phyloP scores from a whole-genome alignment of 2,888 invertebrate genomes.

The Dermolepida albohirtum region DNA sequence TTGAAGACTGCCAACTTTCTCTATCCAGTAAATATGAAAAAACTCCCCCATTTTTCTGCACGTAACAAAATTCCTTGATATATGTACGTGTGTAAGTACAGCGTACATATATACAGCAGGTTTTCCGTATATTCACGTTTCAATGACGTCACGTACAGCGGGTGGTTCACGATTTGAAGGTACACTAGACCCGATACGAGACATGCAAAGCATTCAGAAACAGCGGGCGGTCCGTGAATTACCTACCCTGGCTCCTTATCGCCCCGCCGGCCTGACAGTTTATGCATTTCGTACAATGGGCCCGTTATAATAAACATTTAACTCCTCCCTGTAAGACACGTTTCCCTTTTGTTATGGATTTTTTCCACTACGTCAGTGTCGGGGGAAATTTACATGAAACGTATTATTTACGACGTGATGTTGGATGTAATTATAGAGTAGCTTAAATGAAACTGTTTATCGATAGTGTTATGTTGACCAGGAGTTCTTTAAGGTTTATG shows the following conservation, averaged over 20 bases:
- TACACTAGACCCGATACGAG: constrained; percentile 28
- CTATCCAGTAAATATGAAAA: too few species aligned
- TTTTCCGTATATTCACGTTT: too few species aligned
- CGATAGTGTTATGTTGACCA: too few species aligned
- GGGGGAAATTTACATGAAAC: neutral
- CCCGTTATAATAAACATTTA: constrained; percentile 28
- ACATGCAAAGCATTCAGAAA: constrained; percentile 36
- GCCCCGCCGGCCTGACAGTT: constrained; percentile 22
- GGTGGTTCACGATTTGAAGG: constrained; percentile 18
- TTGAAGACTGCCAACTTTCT: too few species aligned
- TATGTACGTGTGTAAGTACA: too few species aligned
- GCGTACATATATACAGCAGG: too few species aligned
- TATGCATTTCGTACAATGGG: constrained; percentile 21
- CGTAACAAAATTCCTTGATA: too few species aligned
- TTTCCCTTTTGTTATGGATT: constrained; percentile 16
- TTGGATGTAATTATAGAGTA: constrained; percentile 1
- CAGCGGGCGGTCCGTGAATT: constrained; percentile 33
- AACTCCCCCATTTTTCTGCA: too few species aligned
- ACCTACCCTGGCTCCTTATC: constrained; percentile 29
- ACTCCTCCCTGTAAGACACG: constrained; percentile 17
- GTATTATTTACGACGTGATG: constrained; percentile 12
- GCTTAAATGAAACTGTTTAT: neutral
- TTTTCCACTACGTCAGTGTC: constrained; percentile 1
- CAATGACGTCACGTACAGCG: constrained; percentile 37
- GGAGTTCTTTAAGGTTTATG: too few species aligned